Evolutionary conservation across 1,140 invertebrate species (phyloP).

Genomic region (Forficula auricularia): DNA sequence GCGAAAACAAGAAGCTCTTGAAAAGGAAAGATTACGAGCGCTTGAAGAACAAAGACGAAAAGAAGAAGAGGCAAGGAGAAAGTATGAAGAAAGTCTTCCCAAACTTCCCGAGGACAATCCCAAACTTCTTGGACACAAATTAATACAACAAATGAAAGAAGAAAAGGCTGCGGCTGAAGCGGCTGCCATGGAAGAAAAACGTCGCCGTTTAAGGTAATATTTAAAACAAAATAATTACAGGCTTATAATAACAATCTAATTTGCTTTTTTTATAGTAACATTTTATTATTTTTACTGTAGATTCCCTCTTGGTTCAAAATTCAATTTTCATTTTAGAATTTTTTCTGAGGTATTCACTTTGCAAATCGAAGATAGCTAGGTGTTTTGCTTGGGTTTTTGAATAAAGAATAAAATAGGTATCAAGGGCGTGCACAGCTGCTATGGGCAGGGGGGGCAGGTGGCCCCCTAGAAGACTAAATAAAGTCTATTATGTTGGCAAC

Average conservation of each 20-base stretch:
- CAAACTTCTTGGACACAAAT: slow-evolving; percentile 5
- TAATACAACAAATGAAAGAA: slow-evolving; percentile 15
- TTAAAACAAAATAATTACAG: slow-evolving; percentile 2
- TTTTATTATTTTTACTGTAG: too few relatives aligned
- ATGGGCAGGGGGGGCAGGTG: too few relatives aligned
- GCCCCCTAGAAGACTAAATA: too few relatives aligned
- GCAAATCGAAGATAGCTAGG: too few relatives aligned
- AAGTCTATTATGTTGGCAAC: too few relatives aligned
- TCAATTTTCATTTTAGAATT: too few relatives aligned
- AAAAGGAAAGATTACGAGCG: slow-evolving; percentile 4
- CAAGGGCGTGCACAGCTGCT: too few relatives aligned
- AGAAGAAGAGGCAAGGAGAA: slow-evolving; percentile 10
- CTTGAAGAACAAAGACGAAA: slow-evolving; percentile 14
- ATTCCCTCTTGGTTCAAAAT: too few relatives aligned
- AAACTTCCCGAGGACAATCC: neutral
- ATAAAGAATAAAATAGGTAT: too few relatives aligned
- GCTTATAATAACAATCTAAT: neutral
- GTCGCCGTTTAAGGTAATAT: neutral
- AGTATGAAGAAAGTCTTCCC: neutral
- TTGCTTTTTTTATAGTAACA: neutral
- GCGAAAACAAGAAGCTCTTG: neutral
- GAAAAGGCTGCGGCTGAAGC: slow-evolving; percentile 1
- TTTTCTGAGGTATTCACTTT: too few relatives aligned
- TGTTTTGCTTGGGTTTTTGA: too few relatives aligned
- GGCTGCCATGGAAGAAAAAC: neutral